These are phyloP conservation scores for Liparis tanakae DNA, from an alignment of 2,797 vertebrate genomes.

Conservation along the genomic window DNA sequence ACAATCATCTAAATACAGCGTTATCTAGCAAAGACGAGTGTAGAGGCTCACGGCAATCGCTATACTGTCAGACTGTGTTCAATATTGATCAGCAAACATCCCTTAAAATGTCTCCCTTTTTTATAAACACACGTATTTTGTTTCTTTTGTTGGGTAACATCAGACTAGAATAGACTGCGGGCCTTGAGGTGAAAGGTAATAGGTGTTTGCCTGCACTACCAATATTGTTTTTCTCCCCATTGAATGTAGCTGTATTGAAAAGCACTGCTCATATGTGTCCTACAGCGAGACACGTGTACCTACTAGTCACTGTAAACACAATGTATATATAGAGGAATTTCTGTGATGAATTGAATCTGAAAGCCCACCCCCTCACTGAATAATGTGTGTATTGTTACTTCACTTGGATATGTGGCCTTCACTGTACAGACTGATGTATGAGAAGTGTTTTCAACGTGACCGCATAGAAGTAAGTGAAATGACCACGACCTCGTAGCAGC, in stretches of 20 bases:
- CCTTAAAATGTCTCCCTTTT: slow-evolving; percentile 68
- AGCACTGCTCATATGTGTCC: slow-evolving; percentile 21
- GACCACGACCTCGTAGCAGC: neutral
- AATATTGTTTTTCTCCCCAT: slow-evolving; percentile 50
- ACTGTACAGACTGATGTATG: neutral
- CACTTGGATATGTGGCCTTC: neutral
- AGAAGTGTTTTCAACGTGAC: neutral
- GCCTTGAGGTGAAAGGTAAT: slow-evolving; percentile 59
- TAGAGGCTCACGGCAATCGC: slow-evolving; percentile 46
- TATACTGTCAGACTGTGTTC: slow-evolving; percentile 61
- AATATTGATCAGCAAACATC: slow-evolving; percentile 66
- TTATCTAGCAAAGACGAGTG: slow-evolving; percentile 65
- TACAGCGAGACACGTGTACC: neutral
- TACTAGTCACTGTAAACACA: neutral
- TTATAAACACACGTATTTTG: slow-evolving; percentile 64
- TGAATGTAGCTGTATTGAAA: slow-evolving; percentile 51
- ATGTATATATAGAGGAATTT: neutral
- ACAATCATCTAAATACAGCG: slow-evolving; percentile 55
- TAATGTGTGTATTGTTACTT: neutral
- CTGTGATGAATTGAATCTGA: neutral
- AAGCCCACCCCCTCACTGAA: neutral
- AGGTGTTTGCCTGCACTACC: slow-evolving; percentile 51
- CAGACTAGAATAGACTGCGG: slow-evolving; percentile 58
- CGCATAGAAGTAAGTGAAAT: neutral
- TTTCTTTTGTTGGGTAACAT: slow-evolving; percentile 64